Conservation (phyloP, 2,888 invertebrate genomes). For the Plusia festucae region DNA sequence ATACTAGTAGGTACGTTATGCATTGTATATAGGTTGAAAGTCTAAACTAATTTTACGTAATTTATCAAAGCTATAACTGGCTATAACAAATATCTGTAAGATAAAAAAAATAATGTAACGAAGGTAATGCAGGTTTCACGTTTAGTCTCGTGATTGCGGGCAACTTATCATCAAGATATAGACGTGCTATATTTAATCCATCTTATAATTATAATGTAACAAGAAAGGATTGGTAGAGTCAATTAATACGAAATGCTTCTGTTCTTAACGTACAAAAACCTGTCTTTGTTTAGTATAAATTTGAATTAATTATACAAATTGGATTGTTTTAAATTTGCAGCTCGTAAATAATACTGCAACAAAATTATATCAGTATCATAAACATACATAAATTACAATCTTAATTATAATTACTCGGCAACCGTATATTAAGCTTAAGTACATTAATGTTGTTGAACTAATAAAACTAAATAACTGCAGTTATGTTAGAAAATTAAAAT, state of each 20-base stretch:
- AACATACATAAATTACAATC: constrained; percentile 2
- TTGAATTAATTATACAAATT: background rate
- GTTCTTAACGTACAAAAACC: constrained; percentile 1
- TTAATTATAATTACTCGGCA: constrained; percentile 2
- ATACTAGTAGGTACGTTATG: background rate
- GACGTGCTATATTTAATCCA: too few species aligned
- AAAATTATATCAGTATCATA: background rate
- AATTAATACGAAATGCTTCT: background rate
- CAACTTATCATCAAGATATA: too few species aligned
- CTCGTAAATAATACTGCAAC: constrained; percentile 4
- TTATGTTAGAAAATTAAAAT: too few species aligned
- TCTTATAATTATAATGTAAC: too few species aligned
- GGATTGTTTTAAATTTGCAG: background rate
- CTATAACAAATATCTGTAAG: too few species aligned
- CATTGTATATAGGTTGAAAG: background rate
- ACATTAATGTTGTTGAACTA: background rate
- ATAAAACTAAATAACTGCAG: background rate
- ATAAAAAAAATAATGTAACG: too few species aligned
- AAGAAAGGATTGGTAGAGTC: background rate
- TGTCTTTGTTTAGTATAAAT: constrained; percentile 4
- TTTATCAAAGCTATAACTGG: too few species aligned
- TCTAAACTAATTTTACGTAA: background rate
- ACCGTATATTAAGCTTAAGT: background rate
- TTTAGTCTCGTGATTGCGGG: too few species aligned
- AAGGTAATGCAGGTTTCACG: too few species aligned